Evolutionary conservation across 2,113 vertebrate species (phyloP).

Genomic region (Seriola rivoliana): DNA sequence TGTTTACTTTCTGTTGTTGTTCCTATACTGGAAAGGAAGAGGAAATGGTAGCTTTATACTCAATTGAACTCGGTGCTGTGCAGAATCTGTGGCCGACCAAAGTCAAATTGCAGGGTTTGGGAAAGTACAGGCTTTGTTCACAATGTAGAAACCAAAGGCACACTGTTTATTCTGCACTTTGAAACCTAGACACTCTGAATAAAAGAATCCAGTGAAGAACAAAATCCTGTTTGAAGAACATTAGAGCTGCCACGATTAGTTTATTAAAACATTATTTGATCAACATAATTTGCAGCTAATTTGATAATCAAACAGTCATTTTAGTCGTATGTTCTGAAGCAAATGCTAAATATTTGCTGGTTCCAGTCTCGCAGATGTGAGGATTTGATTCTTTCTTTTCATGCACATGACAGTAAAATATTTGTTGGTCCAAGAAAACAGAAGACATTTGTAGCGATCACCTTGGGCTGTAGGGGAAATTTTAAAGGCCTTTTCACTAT

Average conservation of each 20-base stretch:
- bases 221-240: neutral
- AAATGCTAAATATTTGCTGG: too few relatives aligned
- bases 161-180: constrained; percentile 18
- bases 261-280: neutral
- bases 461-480: neutral
- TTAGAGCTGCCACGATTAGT: too few relatives aligned
- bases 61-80: constrained; percentile 4
- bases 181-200: constrained; percentile 5
- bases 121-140: constrained; percentile 9
- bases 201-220: neutral
- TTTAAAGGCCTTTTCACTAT: too few relatives aligned
- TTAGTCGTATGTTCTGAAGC: too few relatives aligned
- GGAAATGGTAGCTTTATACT: constrained; percentile 27
- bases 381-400: too few relatives aligned
- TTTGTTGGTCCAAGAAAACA: too few relatives aligned
- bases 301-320: neutral
- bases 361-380: too few relatives aligned
- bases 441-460: neutral
- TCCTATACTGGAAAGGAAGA: neutral
- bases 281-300: neutral
- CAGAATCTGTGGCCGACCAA: constrained; percentile 8
- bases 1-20: constrained; percentile 15
- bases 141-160: neutral
- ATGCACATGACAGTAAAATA: too few relatives aligned
- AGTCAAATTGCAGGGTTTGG: constrained; percentile 22